phyloP scores from a whole-genome alignment of 2,113 vertebrate species.

The Mus musculus region GRCm39 chr3:133391501-133392000 shows the following conservation, averaged over 20 bases:
- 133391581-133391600: background rate
- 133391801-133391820: background rate
- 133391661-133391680: background rate
- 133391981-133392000: background rate
- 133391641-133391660: background rate
- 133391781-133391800: slow-evolving; percentile 7
- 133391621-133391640: background rate
- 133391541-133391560: background rate
- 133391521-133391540: background rate
- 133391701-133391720: background rate
- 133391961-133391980: background rate
- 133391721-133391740: slow-evolving; percentile 32
- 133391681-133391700: background rate
- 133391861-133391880: background rate
- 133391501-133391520: background rate
- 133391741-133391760: background rate
- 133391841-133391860: background rate
- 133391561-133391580: background rate
- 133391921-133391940: background rate
- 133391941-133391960: background rate
- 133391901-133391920: background rate
- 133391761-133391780: background rate
- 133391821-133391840: too few species aligned
- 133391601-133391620: background rate
- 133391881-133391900: slow-evolving; percentile 9